These are phyloP conservation scores for Dendrocopos noguchii DNA, from an alignment of 2,113 vertebrate species.

Conservation along the genomic window DNA sequence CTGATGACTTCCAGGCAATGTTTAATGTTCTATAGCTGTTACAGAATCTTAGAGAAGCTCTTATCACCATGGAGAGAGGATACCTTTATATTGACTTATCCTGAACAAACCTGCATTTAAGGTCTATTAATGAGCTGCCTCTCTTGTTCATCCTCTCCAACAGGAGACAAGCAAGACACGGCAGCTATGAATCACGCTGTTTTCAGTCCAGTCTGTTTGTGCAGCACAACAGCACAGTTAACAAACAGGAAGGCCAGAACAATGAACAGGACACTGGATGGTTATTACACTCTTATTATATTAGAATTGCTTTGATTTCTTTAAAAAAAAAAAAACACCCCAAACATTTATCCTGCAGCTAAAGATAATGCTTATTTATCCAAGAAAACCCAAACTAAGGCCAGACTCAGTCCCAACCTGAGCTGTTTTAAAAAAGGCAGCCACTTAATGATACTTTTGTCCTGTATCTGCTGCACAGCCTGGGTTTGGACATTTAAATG, in stretches of 20 bases:
- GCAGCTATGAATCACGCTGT: neutral
- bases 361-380: neutral
- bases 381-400: neutral
- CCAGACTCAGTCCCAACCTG: neutral
- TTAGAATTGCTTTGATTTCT: neutral
- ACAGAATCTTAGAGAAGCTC: neutral
- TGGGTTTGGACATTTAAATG: neutral
- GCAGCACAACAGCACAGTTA: neutral
- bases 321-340: neutral
- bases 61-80: neutral
- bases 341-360: neutral
- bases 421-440: neutral
- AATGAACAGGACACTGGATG: neutral
- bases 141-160: constrained; percentile 18
- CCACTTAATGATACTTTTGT: neutral
- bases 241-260: constrained; percentile 42
- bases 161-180: constrained; percentile 6
- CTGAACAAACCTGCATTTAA: neutral
- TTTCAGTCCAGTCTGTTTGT: constrained; percentile 21
- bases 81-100: neutral
- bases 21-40: neutral
- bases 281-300: neutral
- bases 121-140: neutral
- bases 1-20: neutral
- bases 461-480: neutral